Evolutionary conservation across 2,888 invertebrate species (phyloP), one percentile per base, ranked within the genome.

Genomic region (Amblyteles armatorius): DNA sequence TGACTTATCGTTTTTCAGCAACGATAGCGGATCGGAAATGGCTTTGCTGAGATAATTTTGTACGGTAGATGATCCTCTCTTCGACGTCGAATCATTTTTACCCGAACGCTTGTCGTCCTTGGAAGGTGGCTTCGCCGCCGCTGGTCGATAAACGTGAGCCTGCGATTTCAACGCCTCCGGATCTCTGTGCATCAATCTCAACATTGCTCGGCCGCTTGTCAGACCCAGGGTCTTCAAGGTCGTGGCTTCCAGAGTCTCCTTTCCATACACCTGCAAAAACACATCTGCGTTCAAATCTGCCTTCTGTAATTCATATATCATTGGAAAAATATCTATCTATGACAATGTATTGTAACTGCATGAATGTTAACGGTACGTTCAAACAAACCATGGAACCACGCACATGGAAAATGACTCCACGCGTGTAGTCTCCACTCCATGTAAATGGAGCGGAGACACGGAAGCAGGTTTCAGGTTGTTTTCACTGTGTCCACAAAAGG

Each of bases 191-290:
- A 96, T 93, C 82, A 97, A 92, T 86, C 97, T 94, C 63, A 98
- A 94, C 92, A 97, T 96, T 16, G 97, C 98, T 92, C 97, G 95
- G 6, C 98, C 98, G 84, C 95, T 94, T 55, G 96, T 96, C 71
- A 98, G 94, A 13, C 98, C 98, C 79, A 98, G 94, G 67, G 96
- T 96, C 89, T 96, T 96, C 36, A 98, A 94, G 0, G 97, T 97
- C 74, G 97, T 97, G 71, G 94, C 94, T 89, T 95, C 94, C 74
- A 98, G 94, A 65, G 95, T 95, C 79, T 95, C 93, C 80, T 95
- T 94, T 0, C 98, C 98, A 89, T 95, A 95, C 48, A 98, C 96
- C 93, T 93, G 65, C 7, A 78, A 88, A 74, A 85, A 82, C 52
- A 68, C 22, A 52, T n/a, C 33, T 13, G 33, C 6, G 63, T 36